These are phyloP conservation scores for Meleagris gallopavo DNA, from an alignment of 2,113 vertebrate genomes.

Conservation along the genomic window DNA sequence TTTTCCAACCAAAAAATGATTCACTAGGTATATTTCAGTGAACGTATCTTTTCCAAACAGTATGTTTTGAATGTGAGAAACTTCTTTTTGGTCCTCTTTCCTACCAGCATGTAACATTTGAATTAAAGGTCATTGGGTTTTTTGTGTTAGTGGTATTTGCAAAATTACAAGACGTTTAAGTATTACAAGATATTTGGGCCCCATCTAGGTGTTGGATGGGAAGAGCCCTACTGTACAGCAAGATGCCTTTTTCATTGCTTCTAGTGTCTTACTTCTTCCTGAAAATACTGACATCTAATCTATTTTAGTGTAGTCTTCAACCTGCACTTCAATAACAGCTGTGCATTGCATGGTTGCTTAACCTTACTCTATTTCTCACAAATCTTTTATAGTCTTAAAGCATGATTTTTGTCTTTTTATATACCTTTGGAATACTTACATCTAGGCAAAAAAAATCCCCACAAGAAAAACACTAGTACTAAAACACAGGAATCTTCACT, in stretches of 20 bases:
- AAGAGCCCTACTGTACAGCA: not conserved
- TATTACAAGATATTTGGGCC: not conserved
- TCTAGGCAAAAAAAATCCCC: not conserved
- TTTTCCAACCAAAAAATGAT: too few relatives aligned
- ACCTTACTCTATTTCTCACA: not conserved
- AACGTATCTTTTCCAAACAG: not conserved
- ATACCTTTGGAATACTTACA: not conserved
- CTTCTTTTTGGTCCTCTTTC: not conserved
- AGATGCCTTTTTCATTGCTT: not conserved
- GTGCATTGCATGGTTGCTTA: not conserved
- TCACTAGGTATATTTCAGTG: not conserved
- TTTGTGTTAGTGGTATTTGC: not conserved
- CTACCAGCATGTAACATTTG: not conserved
- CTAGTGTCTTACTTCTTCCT: not conserved
- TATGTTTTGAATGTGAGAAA: not conserved
- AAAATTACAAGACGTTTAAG: not conserved
- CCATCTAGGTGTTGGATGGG: not conserved
- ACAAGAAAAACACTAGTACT: not conserved
- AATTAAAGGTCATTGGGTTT: not conserved
- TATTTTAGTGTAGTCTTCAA: conserved; percentile 4
- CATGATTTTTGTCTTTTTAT: not conserved
- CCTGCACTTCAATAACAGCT: not conserved
- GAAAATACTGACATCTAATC: not conserved
- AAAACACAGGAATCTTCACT: not conserved
- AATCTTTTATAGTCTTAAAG: not conserved